Conservation (phyloP, 2,888 invertebrate genomes). For the Dilophus febrilis region DNA sequence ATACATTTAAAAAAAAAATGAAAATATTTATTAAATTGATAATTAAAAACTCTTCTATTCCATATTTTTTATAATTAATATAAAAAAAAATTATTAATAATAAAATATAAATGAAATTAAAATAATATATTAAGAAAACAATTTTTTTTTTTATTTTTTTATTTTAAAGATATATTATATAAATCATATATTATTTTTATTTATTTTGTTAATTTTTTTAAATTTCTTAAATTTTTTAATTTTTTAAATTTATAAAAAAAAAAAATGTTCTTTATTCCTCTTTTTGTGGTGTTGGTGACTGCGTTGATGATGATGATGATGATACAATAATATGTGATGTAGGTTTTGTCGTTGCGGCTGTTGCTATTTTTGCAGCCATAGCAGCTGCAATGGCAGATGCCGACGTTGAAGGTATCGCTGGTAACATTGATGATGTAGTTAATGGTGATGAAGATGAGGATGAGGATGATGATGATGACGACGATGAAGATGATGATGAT, state of each 20-base stretch:
- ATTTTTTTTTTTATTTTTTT: neutral
- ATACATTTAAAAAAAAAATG: too few relatives aligned
- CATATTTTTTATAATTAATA: too few relatives aligned
- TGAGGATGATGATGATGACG: too few relatives aligned
- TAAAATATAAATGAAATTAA: too few relatives aligned
- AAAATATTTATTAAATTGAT: too few relatives aligned
- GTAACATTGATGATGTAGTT: neutral
- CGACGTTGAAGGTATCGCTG: neutral
- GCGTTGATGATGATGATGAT: neutral
- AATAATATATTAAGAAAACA: too few relatives aligned
- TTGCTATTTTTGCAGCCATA: neutral
- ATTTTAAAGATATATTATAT: neutral
- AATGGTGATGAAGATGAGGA: neutral
- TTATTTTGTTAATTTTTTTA: neutral
- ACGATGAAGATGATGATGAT: too few relatives aligned
- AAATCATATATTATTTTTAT: neutral
- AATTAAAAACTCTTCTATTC: too few relatives aligned
- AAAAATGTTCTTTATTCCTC: neutral
- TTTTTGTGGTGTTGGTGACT: neutral
- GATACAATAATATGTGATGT: neutral
- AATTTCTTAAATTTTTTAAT: neutral
- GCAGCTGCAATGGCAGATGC: neutral
- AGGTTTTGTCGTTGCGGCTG: neutral
- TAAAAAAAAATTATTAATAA: too few relatives aligned
- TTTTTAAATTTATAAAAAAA: neutral